A percentile compares a stretch with the other conserved stretches of the same genome.
Evolutionary conservation across 2,797 vertebrate genomes (phyloP).

Genomic region (Microcaecilia unicolor): DNA sequence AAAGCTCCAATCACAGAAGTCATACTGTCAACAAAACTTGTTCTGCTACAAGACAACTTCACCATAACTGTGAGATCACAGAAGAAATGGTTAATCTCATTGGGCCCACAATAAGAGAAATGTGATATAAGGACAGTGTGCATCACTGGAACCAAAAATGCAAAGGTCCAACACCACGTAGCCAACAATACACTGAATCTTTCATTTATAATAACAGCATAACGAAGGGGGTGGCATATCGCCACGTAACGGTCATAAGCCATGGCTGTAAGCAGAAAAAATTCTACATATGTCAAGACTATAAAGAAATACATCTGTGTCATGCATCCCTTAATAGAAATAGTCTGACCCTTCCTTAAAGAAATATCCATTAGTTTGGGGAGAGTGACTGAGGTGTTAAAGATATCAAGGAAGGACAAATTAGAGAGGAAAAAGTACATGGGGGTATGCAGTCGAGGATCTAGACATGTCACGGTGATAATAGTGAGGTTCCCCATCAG

Average conservation of each 20-base stretch:
- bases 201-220: background rate
- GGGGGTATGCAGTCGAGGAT: conserved; percentile 20
- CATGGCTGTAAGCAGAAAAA: conserved; percentile 21
- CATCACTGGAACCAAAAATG: conserved; percentile 9
- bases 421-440: conserved; percentile 32
- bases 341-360: too few species aligned
- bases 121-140: conserved; percentile 9
- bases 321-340: conserved; percentile 16
- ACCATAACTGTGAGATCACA: conserved; percentile 30
- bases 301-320: conserved; percentile 28
- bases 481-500: too few species aligned
- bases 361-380: conserved; percentile 23
- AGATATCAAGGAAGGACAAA: conserved; percentile 25
- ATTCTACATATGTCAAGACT: conserved; percentile 15
- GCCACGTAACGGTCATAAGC: conserved; percentile 29
- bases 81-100: conserved; percentile 24
- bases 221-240: conserved; percentile 17
- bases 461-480: conserved; percentile 13
- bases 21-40: conserved; percentile 1
- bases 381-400: conserved; percentile 19
- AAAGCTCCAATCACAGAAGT: too few species aligned
- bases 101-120: conserved; percentile 21
- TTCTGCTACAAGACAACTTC: conserved; percentile 24
- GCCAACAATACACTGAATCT: conserved; percentile 2
- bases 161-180: conserved; percentile 3